Base-by-base conservation (phyloP, 2,113 vertebrate species). In the Felis catus region DNA sequence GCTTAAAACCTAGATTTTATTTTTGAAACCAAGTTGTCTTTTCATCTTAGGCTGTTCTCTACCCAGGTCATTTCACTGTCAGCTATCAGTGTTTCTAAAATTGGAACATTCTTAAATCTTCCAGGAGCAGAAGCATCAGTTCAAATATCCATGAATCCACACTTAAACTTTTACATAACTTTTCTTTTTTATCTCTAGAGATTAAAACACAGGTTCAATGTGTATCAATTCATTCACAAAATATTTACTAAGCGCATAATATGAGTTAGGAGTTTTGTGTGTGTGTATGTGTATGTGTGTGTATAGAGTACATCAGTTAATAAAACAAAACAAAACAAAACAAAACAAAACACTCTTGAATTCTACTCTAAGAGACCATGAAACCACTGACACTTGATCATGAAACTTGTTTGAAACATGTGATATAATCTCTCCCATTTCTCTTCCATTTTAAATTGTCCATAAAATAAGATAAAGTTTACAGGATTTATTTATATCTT, bases 21-120 rank as follows among this genome's bases (percentile, higher is more conserved):
- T 96, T 98, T 63, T 89, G 39, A 97, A 82, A 81, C 11, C 15
- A 73, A n/a, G 18, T 76, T 95, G 1, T 23, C 8, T 95, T 92
- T 95, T 86, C 5, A 45, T 90, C 3, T 92, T 74, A 79, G 8
- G 63, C 25, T 80, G 15, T 53, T 90, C 31, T 88, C 39, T 31
- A 92, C 29, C 10, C 94, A 88, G 39, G 12, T 76, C 53, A 51
- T 79, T 23, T 85, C 41, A 76, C 15, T 96, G 33, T 21, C 80
- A 96, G n/a, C 51, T 86, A 88, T 74, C 83, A 33, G 81, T 87
- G 81, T 92, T 90, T 63, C 94, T 78, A 68, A 94, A 85, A 65
- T 92, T 86, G 92, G 63, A 95, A 86, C 3, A 84, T 70, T 88
- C 74, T 51, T 61, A 97, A 80, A 45, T 55, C 4, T 84, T 51